Conservation (phyloP, 2,113 vertebrate species). For the Ploceus nigricollis region DNA sequence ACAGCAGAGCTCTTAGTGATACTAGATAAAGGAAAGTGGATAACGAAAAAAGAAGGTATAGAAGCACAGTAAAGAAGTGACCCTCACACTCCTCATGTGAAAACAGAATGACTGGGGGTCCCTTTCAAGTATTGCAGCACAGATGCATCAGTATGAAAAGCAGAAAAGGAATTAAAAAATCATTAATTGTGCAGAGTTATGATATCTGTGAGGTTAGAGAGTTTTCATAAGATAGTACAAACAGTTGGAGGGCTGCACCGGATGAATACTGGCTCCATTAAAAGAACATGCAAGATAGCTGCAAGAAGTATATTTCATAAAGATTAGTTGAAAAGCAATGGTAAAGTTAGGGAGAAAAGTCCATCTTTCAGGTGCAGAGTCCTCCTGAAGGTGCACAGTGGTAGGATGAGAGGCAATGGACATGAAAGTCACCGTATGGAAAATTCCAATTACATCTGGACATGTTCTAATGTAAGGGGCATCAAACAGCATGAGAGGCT, state of each 20-base stretch:
- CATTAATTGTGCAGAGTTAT: background rate
- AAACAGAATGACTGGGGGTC: fast-evolving
- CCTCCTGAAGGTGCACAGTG: background rate
- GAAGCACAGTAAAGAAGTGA: background rate
- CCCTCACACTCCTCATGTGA: background rate
- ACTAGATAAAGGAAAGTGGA: background rate
- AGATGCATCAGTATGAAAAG: background rate
- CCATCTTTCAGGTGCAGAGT: background rate
- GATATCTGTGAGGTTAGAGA: background rate
- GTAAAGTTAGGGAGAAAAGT: background rate
- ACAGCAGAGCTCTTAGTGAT: background rate
- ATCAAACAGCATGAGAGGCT: background rate
- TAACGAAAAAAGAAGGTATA: background rate
- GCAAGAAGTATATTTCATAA: background rate
- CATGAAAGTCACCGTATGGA: fast-evolving
- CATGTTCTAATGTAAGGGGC: background rate
- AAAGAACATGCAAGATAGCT: background rate
- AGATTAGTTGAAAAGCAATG: background rate
- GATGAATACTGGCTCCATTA: background rate
- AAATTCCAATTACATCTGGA: background rate
- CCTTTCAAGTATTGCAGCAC: background rate
- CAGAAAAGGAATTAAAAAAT: background rate
- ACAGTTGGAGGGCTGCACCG: background rate
- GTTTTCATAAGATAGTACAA: background rate
- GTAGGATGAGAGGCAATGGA: background rate